These are phyloP conservation scores for Austrolebias charrua DNA, from an alignment of 2,797 vertebrate genomes.

Conservation along the genomic window DNA sequence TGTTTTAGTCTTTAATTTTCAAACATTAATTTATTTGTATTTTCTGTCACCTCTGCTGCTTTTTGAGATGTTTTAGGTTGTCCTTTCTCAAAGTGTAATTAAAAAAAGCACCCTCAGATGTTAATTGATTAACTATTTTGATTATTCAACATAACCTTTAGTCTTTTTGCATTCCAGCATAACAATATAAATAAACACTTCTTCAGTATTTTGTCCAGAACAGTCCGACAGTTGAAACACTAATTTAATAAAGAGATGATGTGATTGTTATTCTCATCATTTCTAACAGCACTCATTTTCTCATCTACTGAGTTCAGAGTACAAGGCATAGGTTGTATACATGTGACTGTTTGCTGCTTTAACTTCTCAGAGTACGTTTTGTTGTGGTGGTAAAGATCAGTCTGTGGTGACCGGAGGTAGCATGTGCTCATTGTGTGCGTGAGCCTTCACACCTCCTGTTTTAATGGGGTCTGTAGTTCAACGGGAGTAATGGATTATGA, in stretches of 20 bases:
- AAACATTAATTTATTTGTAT: background rate
- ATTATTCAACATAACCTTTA: too few relatives aligned
- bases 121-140: background rate
- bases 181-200: background rate
- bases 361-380: background rate
- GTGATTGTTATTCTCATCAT: too few relatives aligned
- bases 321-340: too few relatives aligned
- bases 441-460: slow-evolving; percentile 41
- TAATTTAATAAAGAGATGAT: too few relatives aligned
- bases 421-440: slow-evolving; percentile 2
- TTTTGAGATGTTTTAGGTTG: background rate
- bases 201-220: background rate
- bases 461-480: slow-evolving; percentile 28
- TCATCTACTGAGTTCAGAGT: too few relatives aligned
- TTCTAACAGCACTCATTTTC: too few relatives aligned
- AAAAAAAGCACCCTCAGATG: background rate
- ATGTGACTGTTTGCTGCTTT: background rate
- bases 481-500: slow-evolving; percentile 29
- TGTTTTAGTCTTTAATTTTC: too few relatives aligned
- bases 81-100: background rate
- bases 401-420: slow-evolving; percentile 20
- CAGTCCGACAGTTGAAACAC: background rate
- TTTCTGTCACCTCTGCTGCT: background rate
- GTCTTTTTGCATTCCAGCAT: too few relatives aligned
- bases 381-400: slow-evolving; percentile 4